Percentiles rank a stretch among this genome's conserved stretches.
phyloP scores from a whole-genome alignment of 2,113 vertebrate genomes.

The Nematolebias whitei region DNA sequence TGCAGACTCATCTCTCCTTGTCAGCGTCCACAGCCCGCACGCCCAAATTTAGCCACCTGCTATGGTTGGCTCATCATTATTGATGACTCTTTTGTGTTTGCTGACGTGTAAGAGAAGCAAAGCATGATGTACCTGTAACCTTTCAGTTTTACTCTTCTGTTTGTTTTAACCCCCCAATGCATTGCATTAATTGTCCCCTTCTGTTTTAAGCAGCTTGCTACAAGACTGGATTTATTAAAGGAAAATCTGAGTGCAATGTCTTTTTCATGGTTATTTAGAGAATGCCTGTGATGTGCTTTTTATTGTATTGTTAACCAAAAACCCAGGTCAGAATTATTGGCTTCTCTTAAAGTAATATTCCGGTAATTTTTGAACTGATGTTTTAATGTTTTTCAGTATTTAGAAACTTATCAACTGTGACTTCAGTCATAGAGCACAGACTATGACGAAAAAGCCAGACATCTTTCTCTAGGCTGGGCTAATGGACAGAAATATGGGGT shows the following conservation, averaged over 20 bases:
- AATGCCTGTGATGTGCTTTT: constrained; percentile 1
- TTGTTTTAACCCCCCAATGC: no score
- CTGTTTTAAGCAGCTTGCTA: constrained; percentile 58
- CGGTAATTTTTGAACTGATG: no score
- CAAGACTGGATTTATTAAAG: constrained; percentile 35
- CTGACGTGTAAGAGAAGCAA: constrained; percentile 47
- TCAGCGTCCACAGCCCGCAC: constrained; percentile 51
- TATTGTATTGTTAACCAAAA: neutral
- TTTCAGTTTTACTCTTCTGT: constrained; percentile 30
- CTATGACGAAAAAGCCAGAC: no score
- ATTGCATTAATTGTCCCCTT: constrained; percentile 43
- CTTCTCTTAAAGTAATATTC: no score
- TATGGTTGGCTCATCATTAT: constrained; percentile 76
- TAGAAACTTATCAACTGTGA: no score
- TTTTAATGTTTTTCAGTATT: no score
- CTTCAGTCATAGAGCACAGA: no score
- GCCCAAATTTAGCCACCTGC: constrained; percentile 71
- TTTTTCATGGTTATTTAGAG: constrained; percentile 25
- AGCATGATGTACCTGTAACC: constrained; percentile 41
- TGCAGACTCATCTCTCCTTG: constrained; percentile 34
- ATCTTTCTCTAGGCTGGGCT: no score
- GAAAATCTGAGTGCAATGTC: constrained; percentile 10
- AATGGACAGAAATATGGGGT: no score
- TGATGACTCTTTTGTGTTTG: constrained; percentile 61
- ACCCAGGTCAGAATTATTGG: neutral